Evolutionary conservation across 2,113 vertebrate genomes (phyloP).

Genomic region (Colistium nudipinnis): DNA sequence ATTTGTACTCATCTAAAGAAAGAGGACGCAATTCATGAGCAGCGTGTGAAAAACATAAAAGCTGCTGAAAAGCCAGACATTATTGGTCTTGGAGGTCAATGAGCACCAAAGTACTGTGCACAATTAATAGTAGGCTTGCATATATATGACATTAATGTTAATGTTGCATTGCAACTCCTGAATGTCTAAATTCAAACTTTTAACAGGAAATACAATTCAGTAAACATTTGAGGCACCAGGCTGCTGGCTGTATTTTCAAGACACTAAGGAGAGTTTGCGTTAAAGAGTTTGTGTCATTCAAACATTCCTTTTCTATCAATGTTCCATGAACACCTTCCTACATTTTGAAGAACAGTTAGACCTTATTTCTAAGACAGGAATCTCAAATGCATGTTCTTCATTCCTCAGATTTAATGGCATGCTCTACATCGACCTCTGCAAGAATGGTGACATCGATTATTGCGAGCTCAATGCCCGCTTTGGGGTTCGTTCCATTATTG

Average conservation of each 20-base stretch:
- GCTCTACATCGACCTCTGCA: constrained; percentile 98
- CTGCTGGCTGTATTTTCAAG: too few relatives aligned
- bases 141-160: not conserved
- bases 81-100: not conserved
- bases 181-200: not conserved
- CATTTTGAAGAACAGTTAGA: not conserved
- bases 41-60: not conserved
- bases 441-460: constrained; percentile 98
- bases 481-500: constrained; percentile 95
- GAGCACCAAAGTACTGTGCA: not conserved
- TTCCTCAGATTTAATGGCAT: constrained; percentile 91
- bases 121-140: not conserved
- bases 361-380: not conserved
- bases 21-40: not conserved
- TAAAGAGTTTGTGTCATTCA: not conserved
- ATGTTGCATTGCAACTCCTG: not conserved
- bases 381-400: constrained; percentile 6
- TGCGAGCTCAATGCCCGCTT: constrained; percentile 98
- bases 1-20: too few relatives aligned
- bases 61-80: not conserved
- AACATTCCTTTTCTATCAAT: not conserved
- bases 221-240: not conserved
- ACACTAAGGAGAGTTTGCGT: not conserved
- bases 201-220: not conserved
- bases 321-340: not conserved